Base-by-base conservation (phyloP, 2,888 invertebrate species). In the Hymenopus coronatus region DNA sequence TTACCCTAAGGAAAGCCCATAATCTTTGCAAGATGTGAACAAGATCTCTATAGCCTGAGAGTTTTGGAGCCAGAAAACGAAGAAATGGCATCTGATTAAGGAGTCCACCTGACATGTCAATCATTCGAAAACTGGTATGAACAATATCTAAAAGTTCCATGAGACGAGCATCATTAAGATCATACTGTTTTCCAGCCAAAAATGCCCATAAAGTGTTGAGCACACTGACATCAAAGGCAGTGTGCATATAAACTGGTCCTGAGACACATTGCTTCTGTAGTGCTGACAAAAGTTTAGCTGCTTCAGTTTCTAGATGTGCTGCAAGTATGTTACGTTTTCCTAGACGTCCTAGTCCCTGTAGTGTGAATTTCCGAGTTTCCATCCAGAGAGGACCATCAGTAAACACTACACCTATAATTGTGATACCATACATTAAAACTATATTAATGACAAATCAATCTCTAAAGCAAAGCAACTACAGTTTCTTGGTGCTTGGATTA, bases 201-300 rank as follows among this genome's bases (percentile, higher is more conserved):
- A 96, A 95, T 30, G 94, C 94, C 97, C 97, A 97, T 28, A 96
- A 92, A 0, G 95, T 94, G 92, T 97, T 97, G 90, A 96, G 93
- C 1, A 96, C 95, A 0, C 95, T 94, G 82, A 95, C 93, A 89
- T 96, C 95, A 83, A 96, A 94, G 1, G 94, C 92, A 15, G 92
- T 93, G 90, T 94, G 94, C 90, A 96, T 94, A 84, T 93, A 92
- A 0, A 96, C 93, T 0, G 95, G 93, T 12, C 82, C 33, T 40
- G 30, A 82, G 1, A 33, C 82, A 70, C 89, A 20, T 90, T 84
- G 90, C 90, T 89, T 88, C 15, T 89, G 87, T 94, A 94, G 91
- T 81, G 92, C 92, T 15, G 93, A 92, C 2, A 96, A 92, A 54
- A 96, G 93, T 85, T 93, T 93, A 4, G 91, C 91, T 27, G 96